Evolutionary conservation across 2,113 vertebrate species (phyloP).

Genomic region (Ophiodon elongatus): DNA sequence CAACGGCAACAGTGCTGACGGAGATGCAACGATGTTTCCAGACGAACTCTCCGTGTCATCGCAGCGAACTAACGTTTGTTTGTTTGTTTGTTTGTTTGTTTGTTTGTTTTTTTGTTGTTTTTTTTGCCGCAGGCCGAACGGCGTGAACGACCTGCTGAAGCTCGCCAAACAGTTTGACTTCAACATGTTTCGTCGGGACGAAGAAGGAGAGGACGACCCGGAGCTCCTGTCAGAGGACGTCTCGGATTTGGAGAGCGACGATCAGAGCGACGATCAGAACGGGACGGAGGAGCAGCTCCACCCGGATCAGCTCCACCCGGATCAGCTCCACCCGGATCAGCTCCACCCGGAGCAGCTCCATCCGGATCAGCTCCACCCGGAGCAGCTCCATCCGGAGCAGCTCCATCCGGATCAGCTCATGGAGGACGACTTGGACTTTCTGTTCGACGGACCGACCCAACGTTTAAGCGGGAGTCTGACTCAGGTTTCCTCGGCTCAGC

Average conservation of each 20-base stretch:
- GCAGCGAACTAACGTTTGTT: background rate
- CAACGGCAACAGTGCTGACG: background rate
- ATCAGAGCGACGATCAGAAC: background rate
- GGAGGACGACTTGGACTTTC: conserved; percentile 86
- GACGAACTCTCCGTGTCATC: background rate
- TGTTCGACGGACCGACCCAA: conserved; percentile 92
- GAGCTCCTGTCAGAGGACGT: conserved; percentile 30
- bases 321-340: conserved; percentile 40
- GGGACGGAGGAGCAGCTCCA: conserved; percentile 45
- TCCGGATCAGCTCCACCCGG: conserved; percentile 43
- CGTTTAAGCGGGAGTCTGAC: conserved; percentile 83
- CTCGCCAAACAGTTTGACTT: conserved; percentile 93
- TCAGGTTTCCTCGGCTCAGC: conserved; percentile 68
- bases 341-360: conserved; percentile 50
- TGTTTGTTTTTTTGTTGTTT: too few species aligned
- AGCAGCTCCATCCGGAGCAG: conserved; percentile 34
- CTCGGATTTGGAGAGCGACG: background rate
- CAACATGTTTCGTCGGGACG: conserved; percentile 87
- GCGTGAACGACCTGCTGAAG: conserved; percentile 91
- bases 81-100: too few species aligned
- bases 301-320: conserved; percentile 43
- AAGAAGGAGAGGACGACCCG: conserved; percentile 69
- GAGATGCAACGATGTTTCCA: too few species aligned
- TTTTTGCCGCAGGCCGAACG: conserved; percentile 71
- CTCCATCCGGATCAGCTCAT: conserved; percentile 51